phyloP scores from a whole-genome alignment of 2,113 vertebrate genomes.

The Misgurnus anguillicaudatus region DNA sequence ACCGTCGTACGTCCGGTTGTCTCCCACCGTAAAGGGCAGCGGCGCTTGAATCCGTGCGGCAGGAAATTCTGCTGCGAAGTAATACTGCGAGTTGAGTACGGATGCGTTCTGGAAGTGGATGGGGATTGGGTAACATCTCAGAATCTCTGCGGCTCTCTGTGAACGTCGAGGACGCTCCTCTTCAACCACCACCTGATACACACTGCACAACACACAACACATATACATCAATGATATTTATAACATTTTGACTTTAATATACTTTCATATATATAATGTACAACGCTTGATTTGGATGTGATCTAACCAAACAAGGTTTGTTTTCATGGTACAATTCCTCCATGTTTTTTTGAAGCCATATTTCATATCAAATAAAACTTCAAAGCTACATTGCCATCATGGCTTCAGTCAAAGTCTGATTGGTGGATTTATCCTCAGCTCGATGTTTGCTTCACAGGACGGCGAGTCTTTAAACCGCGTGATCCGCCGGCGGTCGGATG shows the following conservation, averaged over 20 bases:
- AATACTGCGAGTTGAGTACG: constrained; percentile 85
- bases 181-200: constrained; percentile 95
- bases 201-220: constrained; percentile 68
- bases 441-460: constrained; percentile 11
- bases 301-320: no score
- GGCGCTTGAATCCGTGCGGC: constrained; percentile 78
- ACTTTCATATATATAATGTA: no score
- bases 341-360: no score
- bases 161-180: constrained; percentile 89
- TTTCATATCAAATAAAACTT: not conserved
- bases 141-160: constrained; percentile 86
- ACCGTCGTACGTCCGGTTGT: constrained; percentile 92
- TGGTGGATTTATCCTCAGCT: not conserved
- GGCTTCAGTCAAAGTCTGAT: not conserved
- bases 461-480: not conserved
- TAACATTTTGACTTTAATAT: no score
- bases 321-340: no score
- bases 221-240: not conserved
- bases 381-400: not conserved
- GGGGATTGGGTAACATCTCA: constrained; percentile 92
- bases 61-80: constrained; percentile 91
- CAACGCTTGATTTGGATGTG: no score
- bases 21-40: constrained; percentile 87
- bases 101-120: constrained; percentile 92
- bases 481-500: not conserved